Evolutionary conservation across 2,888 invertebrate genomes (phyloP).

Genomic region (Calliphora vomitoria): DNA sequence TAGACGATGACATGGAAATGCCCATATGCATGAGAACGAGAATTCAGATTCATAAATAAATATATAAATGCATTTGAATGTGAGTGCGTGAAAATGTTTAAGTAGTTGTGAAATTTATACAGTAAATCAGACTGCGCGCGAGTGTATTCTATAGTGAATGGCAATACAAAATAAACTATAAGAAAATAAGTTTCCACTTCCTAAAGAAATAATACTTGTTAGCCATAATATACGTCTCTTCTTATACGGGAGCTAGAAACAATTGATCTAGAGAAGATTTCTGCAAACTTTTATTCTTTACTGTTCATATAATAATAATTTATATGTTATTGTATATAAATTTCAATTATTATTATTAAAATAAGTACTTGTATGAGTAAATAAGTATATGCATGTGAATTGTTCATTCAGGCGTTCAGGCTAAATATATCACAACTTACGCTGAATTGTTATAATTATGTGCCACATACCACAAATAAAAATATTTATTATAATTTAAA

Average conservation of each 20-base stretch:
- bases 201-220: no score
- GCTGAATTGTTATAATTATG: constrained; percentile 52
- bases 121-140: background rate
- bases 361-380: constrained; percentile 1
- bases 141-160: background rate
- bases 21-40: background rate
- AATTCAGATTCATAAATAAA: no score
- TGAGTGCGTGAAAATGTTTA: background rate
- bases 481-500: constrained; percentile 32
- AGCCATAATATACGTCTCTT: no score
- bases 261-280: no score
- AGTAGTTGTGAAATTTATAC: background rate
- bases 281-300: background rate
- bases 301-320: background rate
- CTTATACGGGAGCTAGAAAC: no score
- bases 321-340: constrained; percentile 10
- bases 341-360: constrained; percentile 45
- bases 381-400: background rate
- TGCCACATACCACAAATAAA: constrained; percentile 41
- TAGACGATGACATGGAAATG: no score
- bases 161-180: background rate
- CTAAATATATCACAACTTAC: constrained; percentile 32
- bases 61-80: background rate
- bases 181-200: no score
- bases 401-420: background rate